Base-by-base conservation (phyloP, 2,797 vertebrate species). In the Vipera ursinii region DNA sequence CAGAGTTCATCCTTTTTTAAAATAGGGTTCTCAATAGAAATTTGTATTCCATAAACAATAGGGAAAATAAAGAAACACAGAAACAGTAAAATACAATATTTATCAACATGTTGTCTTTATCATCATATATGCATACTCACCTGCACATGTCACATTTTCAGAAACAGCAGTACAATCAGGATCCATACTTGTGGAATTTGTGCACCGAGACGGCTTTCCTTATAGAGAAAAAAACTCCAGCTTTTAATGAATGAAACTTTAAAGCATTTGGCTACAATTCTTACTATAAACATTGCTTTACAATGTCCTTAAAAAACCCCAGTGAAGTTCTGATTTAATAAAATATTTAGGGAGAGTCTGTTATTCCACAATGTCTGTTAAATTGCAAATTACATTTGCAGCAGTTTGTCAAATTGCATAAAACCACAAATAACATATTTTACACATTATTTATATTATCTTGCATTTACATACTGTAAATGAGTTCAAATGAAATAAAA, bases 201-300 rank as follows among this genome's bases (percentile, higher is more conserved):
- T 28, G 15, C 92, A 93, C 5, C 1, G 32, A 57, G 14, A 78
- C 7, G 0, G 0, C 38, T 0, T 61, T 13, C 0, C 26, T 69
- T 5, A 1, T 38, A 65, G 5, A 2, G 73, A 48, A 89, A 87
- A 60, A n/a, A 91, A 86, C 7, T 10, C 55, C 14, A 88, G 55
- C 22, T 91, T 56, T 89, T n/a, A 14, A 88, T 61, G 9, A 78
- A 20, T 87, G 1, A 88, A 92, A 38, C 15, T 56, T 14, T 85
- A 60, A 89, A 88, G 15, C n/a, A 53, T 65, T 87, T 60, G 44
- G 7, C 85, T 90, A 78, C 3, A 60, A 32, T n/a, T 38, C 2
- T 14, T 32, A 73, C 53, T 73, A 78, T 2, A 90, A 93, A 90
- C 56, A 55, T 56, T 91, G 87, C 9, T 82, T n/a, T 89, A 63